These are phyloP conservation scores for Megalopta genalis DNA, from an alignment of 1,140 invertebrate species.

Conservation along the genomic window DNA sequence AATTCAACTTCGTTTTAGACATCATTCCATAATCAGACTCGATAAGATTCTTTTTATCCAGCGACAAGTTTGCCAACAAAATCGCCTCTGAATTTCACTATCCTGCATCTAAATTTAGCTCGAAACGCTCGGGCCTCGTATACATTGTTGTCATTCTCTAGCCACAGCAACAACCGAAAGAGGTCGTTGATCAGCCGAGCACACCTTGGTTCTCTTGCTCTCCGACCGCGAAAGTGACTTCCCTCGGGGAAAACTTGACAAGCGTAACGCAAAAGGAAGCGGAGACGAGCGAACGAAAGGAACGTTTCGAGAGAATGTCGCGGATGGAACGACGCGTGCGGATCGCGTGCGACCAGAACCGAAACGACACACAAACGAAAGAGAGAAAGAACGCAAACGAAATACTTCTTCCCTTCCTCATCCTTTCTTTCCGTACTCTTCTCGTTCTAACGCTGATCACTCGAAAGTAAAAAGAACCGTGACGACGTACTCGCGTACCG, in stretches of 20 bases:
- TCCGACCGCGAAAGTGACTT: background rate
- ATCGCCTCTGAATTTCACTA: too few species aligned
- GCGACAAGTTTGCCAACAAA: too few species aligned
- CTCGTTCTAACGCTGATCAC: too few species aligned
- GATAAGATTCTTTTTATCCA: too few species aligned
- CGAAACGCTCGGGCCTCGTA: slow-evolving; percentile 26
- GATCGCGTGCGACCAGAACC: too few species aligned
- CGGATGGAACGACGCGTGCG: background rate
- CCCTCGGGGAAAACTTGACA: background rate
- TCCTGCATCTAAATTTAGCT: too few species aligned
- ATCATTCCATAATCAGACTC: too few species aligned
- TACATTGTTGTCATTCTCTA: background rate
- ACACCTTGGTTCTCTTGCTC: background rate
- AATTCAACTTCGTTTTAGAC: too few species aligned
- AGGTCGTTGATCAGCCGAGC: too few species aligned
- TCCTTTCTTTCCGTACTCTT: too few species aligned
- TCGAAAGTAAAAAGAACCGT: slow-evolving; percentile 13
- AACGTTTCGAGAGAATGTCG: background rate
- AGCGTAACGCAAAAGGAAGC: slow-evolving; percentile 28
- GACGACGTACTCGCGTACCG: slow-evolving; percentile 28
- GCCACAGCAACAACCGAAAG: too few species aligned
- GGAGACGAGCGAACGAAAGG: background rate
- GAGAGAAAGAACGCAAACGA: background rate
- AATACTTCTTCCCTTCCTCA: background rate
- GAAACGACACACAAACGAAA: background rate